Percentiles rank a stretch among this genome's conserved stretches.
These are phyloP conservation scores for Ictidomys tridecemlineatus DNA, from an alignment of 2,113 vertebrate species.

Conservation along the genomic window DNA sequence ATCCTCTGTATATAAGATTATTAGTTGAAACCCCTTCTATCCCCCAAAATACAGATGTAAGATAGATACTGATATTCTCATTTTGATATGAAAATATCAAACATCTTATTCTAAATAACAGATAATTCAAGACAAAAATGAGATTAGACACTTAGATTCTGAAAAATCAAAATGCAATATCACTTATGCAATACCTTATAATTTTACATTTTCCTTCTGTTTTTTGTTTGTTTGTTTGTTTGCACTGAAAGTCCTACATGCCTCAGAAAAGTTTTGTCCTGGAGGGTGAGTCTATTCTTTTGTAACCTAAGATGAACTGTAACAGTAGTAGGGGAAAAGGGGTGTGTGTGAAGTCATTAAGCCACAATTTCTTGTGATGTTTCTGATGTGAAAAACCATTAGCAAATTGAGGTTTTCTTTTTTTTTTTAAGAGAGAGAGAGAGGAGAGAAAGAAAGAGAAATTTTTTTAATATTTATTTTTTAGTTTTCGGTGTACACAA, in stretches of 20 bases:
- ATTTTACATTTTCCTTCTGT: not conserved
- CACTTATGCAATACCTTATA: not conserved
- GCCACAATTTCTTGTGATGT: not conserved
- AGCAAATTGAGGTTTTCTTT: not conserved
- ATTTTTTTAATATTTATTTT: too few relatives aligned
- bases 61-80: not conserved
- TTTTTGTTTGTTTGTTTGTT: not conserved
- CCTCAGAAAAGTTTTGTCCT: not conserved
- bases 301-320: not conserved
- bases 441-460: too few relatives aligned
- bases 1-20: not conserved
- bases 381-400: constrained; percentile 4
- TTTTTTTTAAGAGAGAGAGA: too few relatives aligned
- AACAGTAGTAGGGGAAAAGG: not conserved
- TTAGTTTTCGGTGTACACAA: too few relatives aligned
- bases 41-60: not conserved
- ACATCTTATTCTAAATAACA: not conserved
- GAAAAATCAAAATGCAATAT: not conserved
- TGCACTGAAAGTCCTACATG: not conserved
- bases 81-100: not conserved
- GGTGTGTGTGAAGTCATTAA: not conserved
- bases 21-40: not conserved
- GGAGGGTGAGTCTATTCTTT: not conserved
- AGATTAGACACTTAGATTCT: not conserved
- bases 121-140: not conserved